These are phyloP conservation scores for Hippopotamus amphibius DNA, from an alignment of 2,113 vertebrate species.

Conservation along the genomic window DNA sequence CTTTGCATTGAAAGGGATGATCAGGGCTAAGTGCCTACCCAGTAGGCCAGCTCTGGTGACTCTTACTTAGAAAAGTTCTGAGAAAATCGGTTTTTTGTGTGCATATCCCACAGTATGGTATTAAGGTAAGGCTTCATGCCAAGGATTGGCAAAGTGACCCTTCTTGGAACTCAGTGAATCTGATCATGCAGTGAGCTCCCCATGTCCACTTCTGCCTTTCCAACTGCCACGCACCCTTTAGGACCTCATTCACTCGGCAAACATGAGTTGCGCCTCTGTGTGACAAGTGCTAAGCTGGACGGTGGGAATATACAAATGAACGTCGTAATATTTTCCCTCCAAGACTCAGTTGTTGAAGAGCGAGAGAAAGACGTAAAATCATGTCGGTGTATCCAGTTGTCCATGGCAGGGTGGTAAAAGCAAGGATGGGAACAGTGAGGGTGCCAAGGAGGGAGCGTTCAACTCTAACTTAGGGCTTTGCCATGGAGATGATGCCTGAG, in stretches of 20 bases:
- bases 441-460: fast-evolving
- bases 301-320: neutral
- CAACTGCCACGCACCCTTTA: too few species aligned
- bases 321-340: neutral
- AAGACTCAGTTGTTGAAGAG: neutral
- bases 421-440: fast-evolving
- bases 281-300: too few species aligned
- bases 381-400: neutral
- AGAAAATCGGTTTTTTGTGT: neutral
- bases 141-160: neutral
- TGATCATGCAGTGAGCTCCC: neutral
- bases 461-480: neutral
- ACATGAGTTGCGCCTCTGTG: neutral
- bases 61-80: neutral
- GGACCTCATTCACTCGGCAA: neutral
- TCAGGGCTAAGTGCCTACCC: neutral
- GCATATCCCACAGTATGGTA: neutral
- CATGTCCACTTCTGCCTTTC: neutral
- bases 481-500: neutral
- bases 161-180: neutral
- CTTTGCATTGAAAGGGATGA: neutral
- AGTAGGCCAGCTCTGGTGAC: neutral
- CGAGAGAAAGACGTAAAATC: neutral
- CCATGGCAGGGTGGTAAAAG: neutral
- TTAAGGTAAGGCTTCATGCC: neutral